These are phyloP conservation scores for Lepidostoma basale DNA, from an alignment of 1,140 invertebrate genomes.

Conservation along the genomic window DNA sequence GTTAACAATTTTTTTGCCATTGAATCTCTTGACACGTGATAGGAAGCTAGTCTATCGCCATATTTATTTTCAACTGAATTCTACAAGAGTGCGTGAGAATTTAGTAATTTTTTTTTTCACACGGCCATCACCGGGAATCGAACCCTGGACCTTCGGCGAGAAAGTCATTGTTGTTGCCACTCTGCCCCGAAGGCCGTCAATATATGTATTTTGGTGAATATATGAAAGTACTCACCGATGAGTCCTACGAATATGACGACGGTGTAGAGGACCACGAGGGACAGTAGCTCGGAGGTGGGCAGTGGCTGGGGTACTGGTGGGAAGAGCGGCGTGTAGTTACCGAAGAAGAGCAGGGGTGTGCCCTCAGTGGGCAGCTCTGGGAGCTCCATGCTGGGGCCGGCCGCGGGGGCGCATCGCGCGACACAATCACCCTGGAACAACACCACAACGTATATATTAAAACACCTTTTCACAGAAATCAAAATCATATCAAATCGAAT, in stretches of 20 bases:
- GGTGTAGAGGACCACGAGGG: constrained; percentile 54
- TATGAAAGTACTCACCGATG: constrained; percentile 48
- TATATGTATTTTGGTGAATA: not conserved
- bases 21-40: too few relatives aligned
- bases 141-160: too few relatives aligned
- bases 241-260: constrained; percentile 55
- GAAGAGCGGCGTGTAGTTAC: constrained; percentile 38
- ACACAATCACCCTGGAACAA: constrained; percentile 2
- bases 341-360: constrained; percentile 35
- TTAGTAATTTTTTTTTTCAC: not conserved
- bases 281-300: constrained; percentile 46
- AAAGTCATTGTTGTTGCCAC: not conserved
- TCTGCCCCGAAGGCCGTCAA: too few relatives aligned
- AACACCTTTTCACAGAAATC: not conserved
- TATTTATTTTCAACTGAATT: too few relatives aligned
- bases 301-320: not conserved
- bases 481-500: not conserved
- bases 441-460: not conserved
- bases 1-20: too few relatives aligned
- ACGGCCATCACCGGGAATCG: too few relatives aligned
- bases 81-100: not conserved
- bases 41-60: too few relatives aligned
- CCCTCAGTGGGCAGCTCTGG: constrained; percentile 9
- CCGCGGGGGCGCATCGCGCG: constrained; percentile 12
- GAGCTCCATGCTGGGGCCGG: not conserved